Evolutionary conservation across 2,888 invertebrate species (phyloP).

Genomic region (Lithosia quadra): DNA sequence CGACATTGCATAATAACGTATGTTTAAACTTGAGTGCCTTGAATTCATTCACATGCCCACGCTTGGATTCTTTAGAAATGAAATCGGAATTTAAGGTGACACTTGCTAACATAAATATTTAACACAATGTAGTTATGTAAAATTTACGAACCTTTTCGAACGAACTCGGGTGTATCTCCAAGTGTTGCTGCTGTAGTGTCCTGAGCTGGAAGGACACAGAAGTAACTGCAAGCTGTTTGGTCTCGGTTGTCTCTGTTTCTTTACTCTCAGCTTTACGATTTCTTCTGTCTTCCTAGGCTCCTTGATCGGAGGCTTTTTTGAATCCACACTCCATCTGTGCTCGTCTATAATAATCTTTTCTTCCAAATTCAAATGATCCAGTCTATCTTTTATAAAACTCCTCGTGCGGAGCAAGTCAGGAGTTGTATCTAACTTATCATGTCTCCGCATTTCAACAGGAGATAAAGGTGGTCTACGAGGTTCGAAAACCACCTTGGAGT

Average conservation of each 20-base stretch:
- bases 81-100: conserved; percentile 25
- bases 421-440: conserved; percentile 61
- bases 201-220: conserved; percentile 79
- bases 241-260: conserved; percentile 77
- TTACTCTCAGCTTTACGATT: conserved; percentile 75
- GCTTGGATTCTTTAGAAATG: conserved; percentile 33
- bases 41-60: conserved; percentile 45
- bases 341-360: conserved; percentile 59
- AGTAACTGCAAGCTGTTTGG: conserved; percentile 82
- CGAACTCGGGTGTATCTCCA: conserved; percentile 83
- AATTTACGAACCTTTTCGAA: conserved; percentile 74
- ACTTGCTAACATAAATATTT: conserved; percentile 14
- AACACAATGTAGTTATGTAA: background rate
- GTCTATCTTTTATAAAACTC: conserved; percentile 71
- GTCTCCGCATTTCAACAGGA: conserved; percentile 71
- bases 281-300: conserved; percentile 72
- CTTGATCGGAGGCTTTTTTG: conserved; percentile 76
- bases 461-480: conserved; percentile 77
- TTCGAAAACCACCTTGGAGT: conserved; percentile 82
- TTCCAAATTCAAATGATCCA: conserved; percentile 75
- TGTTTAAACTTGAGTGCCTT: conserved; percentile 40
- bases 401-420: conserved; percentile 75
- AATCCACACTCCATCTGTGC: conserved; percentile 72
- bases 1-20: conserved; percentile 38
- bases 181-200: conserved; percentile 82